Base-by-base conservation (phyloP, 2,888 invertebrate species). In the Ophion slaviceki region DNA sequence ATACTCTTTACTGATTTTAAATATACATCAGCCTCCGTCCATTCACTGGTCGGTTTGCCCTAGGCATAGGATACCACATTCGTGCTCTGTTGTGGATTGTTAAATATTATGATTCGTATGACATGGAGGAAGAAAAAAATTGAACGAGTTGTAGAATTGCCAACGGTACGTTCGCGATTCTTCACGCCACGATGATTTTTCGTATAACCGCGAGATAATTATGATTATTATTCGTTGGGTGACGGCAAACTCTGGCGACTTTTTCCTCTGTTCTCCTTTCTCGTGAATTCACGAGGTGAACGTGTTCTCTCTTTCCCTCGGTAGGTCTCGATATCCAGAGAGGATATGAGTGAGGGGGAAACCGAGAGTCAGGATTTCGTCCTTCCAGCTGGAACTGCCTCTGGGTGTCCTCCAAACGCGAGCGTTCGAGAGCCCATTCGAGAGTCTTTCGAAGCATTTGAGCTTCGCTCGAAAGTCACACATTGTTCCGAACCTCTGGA, bases 231-330 rank as follows among this genome's bases (percentile, higher is more conserved):
- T 71, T 85, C 75, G 28, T n/a, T 71, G 59, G 47, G n/a, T 57
- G 61, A 20, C 62, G 24, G n/a, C 68, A n/a, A 68, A 78, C 78
- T 59, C 28, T 5, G 53, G 76, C 67, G 72, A 68, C 45, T 86
- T 61, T 70, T 79, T 61, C 59, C 40, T 72, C 74, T 28, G 68
- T 75, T 76, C 64, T 72, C 36, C 62, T 24, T 53, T 79, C 75
- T 64, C 71, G 71, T 71, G 66, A 75, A 85, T 82, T 71, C 74
- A 47, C 84, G 84, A 85, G 85, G 85, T 82, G 57, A 85, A 85
- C 85, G 82, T 61, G 82, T 85, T 81, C 32, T 68, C 68, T 28
- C 14, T 47, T 20, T n/a, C 10, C 8, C 40, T 40, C 61, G 64
- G 64, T 70, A 36, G 66, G 28, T 20, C 64, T 64, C 53, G 57